Base-by-base conservation (phyloP, 2,113 vertebrate species). In the Colius striatus region DNA sequence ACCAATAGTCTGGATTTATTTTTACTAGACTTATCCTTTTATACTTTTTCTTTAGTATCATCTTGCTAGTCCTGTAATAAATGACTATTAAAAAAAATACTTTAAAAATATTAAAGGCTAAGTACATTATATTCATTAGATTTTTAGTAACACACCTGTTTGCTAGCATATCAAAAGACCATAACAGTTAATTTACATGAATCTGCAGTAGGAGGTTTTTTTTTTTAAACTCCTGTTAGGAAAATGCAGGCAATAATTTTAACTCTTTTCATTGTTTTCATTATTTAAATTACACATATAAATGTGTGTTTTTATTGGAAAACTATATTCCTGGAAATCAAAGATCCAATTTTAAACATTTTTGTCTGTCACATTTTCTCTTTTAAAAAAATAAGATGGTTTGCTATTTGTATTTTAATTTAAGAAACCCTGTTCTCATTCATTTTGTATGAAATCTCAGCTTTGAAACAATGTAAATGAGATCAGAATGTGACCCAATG, bases 381-480 rank as follows among this genome's bases (percentile, higher is more conserved):
- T 74, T 76, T 51, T 41, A 50, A 79, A 70, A 87, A 92, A 77
- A 84, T 73, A 23, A 68, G 11, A 10, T 27, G 38, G 34, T 62
- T 54, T 36, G 4, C 19, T 15, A 51, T 61, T 60, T 87, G 43
- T 84, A 50, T 71, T 80, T 73, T 75, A 9, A 36, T 58, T 65
- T 89, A 57, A 75, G 61, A 89, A 88, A 87, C 57, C 58, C 26
- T 88, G 15, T 51, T 83, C 27, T 60, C 16, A 47, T 87, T 72
- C 87, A 79, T 91, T 88, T 84, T 85, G 36, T 85, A 53, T 12
- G 47, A 95, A 90, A 83, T 45, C 48, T 92, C 57, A 71, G 43
- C 45, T 95, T 92, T 86, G 63, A 88, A 95, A 95, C 92, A 90
- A 81, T 60, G 63, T 87, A 92, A 94, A 94, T 92, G 65, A 95